Conservation (phyloP, 2,888 invertebrate genomes). For the Tetanocera ferruginea region DNA sequence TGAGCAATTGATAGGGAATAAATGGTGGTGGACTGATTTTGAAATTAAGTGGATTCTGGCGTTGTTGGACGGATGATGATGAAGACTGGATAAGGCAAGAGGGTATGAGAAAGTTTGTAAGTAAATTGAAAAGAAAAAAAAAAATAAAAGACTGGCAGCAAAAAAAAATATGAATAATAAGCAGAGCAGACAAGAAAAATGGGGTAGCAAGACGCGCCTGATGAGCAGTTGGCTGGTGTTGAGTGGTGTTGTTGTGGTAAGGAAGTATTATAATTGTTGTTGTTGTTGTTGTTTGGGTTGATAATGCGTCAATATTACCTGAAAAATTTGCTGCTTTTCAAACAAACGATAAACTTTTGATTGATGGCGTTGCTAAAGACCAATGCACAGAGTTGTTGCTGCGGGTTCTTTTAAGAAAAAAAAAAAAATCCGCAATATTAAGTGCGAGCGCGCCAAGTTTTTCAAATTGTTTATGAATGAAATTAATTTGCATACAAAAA, state of each 20-base stretch:
- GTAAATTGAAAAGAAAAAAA: background rate
- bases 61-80: background rate
- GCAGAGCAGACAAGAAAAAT: background rate
- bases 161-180: slow-evolving; percentile 30
- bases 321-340: slow-evolving; percentile 16
- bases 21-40: slow-evolving; percentile 4
- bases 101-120: slow-evolving; percentile 9
- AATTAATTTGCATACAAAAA: slow-evolving; percentile 21
- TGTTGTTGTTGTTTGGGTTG: slow-evolving; percentile 2
- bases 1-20: slow-evolving; percentile 48
- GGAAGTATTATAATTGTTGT: background rate
- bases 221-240: background rate
- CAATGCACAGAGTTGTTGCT: too few species aligned
- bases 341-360: slow-evolving; percentile 30
- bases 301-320: slow-evolving; percentile 28
- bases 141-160: background rate
- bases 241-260: slow-evolving; percentile 3
- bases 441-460: too few species aligned
- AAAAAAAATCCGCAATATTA: too few species aligned
- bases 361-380: slow-evolving; percentile 7
- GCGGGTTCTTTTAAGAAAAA: too few species aligned
- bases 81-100: background rate
- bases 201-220: background rate
- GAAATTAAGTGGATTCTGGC: slow-evolving; percentile 22
- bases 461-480: background rate